Conservation (phyloP, 2,797 vertebrate species). For the Prionace glauca region DNA sequence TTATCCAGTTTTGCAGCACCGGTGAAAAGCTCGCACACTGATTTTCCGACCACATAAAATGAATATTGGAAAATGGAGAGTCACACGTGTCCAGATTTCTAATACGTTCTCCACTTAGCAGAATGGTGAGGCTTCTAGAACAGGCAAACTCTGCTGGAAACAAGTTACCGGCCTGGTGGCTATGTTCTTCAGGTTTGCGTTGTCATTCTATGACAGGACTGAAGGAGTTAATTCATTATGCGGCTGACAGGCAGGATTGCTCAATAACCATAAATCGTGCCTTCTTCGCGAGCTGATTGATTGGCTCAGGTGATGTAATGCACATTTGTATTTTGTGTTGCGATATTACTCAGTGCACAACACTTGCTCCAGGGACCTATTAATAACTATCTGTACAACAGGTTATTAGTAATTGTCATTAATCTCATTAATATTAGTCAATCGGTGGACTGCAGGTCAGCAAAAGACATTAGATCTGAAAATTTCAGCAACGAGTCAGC, state of each 20-base stretch:
- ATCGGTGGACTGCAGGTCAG: constrained; percentile 32
- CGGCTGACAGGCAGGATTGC: not conserved
- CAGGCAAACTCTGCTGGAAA: not conserved
- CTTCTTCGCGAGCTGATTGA: constrained; percentile 56
- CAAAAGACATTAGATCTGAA: not conserved
- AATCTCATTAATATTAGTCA: constrained; percentile 38
- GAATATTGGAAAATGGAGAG: not conserved
- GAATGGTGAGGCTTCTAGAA: not conserved
- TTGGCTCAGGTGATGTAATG: constrained; percentile 67
- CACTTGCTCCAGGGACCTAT: constrained; percentile 33
- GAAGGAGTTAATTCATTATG: constrained; percentile 23
- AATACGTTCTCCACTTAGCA: not conserved
- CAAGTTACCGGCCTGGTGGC: no score
- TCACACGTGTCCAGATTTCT: not conserved
- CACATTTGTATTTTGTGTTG: constrained; percentile 54
- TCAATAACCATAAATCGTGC: not conserved
- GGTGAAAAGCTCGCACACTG: not conserved
- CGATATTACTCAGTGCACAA: constrained; percentile 23
- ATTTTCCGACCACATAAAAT: not conserved
- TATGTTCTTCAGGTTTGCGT: not conserved
- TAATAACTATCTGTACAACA: constrained; percentile 35
- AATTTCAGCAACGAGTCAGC: not conserved
- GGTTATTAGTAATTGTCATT: constrained; percentile 39
- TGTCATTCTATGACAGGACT: not conserved
- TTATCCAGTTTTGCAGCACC: not conserved